These are phyloP conservation scores for Phaedon cochleariae DNA, from an alignment of 2,888 invertebrate species.

Conservation along the genomic window DNA sequence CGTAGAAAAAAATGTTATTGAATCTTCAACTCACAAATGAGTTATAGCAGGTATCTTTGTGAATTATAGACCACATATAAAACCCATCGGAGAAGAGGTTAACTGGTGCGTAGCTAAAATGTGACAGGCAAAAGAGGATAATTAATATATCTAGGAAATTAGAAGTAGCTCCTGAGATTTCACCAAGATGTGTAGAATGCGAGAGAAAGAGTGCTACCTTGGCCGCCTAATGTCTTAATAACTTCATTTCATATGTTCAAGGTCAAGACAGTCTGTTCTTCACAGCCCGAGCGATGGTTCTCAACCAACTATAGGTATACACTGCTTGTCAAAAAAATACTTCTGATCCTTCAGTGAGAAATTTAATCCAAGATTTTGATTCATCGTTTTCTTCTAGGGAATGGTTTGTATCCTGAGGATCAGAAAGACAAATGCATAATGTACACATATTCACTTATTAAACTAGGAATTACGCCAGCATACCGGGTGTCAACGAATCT, in stretches of 20 bases:
- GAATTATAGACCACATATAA: no score
- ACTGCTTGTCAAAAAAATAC: conserved; percentile 4
- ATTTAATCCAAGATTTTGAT: no score
- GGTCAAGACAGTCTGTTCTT: conserved; percentile 56
- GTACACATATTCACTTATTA: no score
- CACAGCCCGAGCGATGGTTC: conserved; percentile 26
- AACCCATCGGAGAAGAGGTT: neutral
- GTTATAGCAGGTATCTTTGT: no score
- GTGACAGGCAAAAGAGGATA: conserved; percentile 53
- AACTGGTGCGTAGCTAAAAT: conserved; percentile 31
- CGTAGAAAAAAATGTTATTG: no score
- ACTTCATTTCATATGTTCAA: conserved; percentile 63
- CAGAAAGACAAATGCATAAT: no score
- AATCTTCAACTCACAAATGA: no score
- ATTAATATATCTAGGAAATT: conserved; percentile 60
- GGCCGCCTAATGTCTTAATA: conserved; percentile 63
- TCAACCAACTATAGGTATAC: conserved; percentile 5
- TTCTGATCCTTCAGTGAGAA: no score
- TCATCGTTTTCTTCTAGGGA: no score
- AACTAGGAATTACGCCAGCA: no score
- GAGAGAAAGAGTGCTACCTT: conserved; percentile 58
- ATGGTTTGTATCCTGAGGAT: no score
- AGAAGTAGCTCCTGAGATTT: conserved; percentile 60
- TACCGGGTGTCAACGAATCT: no score
- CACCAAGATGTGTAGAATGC: conserved; percentile 57